These are phyloP conservation scores for Gallinago nigripennis DNA, from an alignment of 2,797 vertebrate genomes.

Conservation along the genomic window DNA sequence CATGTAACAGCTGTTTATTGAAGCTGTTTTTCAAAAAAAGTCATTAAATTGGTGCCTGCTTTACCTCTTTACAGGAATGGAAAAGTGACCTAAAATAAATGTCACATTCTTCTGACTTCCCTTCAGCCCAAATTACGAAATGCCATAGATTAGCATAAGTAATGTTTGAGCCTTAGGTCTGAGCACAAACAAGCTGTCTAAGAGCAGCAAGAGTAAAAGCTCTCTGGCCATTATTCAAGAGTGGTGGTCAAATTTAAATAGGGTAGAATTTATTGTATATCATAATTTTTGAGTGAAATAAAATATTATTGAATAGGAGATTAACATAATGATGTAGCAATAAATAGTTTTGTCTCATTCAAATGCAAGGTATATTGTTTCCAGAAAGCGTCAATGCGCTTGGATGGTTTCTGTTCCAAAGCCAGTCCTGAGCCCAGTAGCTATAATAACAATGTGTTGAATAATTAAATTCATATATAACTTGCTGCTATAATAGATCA, in stretches of 20 bases:
- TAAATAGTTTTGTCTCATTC: background rate
- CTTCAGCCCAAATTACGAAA: background rate
- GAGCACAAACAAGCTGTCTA: no score
- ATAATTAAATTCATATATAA: background rate
- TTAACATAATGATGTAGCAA: background rate
- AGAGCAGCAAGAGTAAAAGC: background rate
- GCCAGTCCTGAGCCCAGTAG: background rate
- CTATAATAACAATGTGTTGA: background rate
- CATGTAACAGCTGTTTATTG: background rate
- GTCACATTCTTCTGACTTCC: background rate
- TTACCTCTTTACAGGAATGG: background rate
- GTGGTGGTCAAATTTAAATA: background rate
- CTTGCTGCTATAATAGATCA: background rate
- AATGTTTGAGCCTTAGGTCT: background rate
- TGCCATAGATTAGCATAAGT: fast-evolving
- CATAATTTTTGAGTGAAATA: background rate
- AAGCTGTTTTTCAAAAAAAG: background rate
- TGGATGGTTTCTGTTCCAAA: background rate
- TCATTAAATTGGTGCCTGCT: background rate
- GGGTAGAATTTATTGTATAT: background rate
- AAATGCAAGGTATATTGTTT: background rate
- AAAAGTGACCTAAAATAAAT: background rate
- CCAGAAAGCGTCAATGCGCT: background rate
- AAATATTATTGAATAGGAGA: background rate
- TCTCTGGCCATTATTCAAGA: background rate